Percentiles rank a stretch among this genome's conserved stretches.
These are phyloP conservation scores for Adoxophyes honmai DNA, from an alignment of 1,140 invertebrate species.

Conservation along the genomic window DNA sequence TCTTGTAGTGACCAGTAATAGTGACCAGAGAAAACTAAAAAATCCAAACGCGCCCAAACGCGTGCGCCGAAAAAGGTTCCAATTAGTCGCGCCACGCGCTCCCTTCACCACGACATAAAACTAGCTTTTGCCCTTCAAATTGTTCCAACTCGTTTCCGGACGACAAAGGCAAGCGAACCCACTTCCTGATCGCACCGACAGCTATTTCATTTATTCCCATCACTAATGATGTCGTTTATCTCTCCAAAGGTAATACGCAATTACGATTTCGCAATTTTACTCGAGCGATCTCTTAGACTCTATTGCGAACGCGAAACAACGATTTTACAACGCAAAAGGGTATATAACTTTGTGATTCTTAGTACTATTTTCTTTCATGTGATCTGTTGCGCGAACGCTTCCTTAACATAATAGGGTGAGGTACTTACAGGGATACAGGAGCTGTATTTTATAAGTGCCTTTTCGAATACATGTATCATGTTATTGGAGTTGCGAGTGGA, in stretches of 20 bases:
- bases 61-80: no score
- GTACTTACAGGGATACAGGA: background rate
- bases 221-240: background rate
- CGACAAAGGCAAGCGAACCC: background rate
- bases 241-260: constrained; percentile 6
- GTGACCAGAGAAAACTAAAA: no score
- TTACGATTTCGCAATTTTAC: background rate
- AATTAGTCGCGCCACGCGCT: no score
- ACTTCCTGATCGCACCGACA: background rate
- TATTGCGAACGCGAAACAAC: background rate
- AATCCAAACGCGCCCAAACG: no score
- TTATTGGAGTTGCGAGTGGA: no score
- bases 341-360: background rate
- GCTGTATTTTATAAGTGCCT: background rate
- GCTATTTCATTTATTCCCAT: background rate
- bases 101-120: no score
- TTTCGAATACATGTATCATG: no score
- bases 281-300: background rate
- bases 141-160: background rate
- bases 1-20: no score
- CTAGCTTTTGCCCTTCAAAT: no score
- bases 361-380: constrained; percentile 28
- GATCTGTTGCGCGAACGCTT: constrained; percentile 32
- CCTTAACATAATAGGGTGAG: constrained; percentile 17
- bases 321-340: background rate